Percentiles rank a stretch among this genome's conserved stretches.
phyloP scores from a whole-genome alignment of 1,140 invertebrate genomes.

The Eulimnadia texana region DNA sequence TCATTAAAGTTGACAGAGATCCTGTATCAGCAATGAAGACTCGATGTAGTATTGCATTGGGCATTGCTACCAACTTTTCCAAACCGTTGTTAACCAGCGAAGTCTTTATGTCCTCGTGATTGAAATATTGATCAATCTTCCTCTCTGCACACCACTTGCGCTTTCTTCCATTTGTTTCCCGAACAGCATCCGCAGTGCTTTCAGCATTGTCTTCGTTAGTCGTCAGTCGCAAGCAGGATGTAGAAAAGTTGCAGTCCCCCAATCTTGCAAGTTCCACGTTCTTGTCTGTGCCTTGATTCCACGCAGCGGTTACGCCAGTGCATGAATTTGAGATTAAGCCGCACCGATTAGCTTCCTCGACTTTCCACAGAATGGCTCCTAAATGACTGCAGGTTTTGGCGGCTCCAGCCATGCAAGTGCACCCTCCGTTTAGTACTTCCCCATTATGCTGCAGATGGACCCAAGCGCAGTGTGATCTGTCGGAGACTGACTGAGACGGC shows the following conservation, averaged over 20 bases:
- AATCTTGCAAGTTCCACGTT: not conserved
- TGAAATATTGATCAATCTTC: not conserved
- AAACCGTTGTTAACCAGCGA: not conserved
- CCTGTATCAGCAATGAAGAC: not conserved
- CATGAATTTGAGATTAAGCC: not conserved
- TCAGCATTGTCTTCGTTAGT: not conserved
- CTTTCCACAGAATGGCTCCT: not conserved
- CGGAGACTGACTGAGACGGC: not conserved
- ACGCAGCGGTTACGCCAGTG: not conserved
- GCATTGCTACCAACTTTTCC: not conserved
- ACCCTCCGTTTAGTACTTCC: not conserved
- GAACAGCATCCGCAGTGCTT: not conserved
- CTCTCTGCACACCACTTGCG: not conserved
- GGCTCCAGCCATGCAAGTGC: not conserved
- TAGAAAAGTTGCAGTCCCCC: not conserved
- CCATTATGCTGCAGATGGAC: not conserved
- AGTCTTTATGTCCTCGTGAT: not conserved
- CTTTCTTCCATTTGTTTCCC: too few species aligned
- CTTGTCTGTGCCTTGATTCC: not conserved
- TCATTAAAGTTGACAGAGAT: not conserved
- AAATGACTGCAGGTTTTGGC: not conserved
- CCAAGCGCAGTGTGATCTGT: not conserved
- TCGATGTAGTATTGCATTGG: not conserved
- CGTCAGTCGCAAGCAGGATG: not conserved
- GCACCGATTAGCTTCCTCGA: not conserved